Conservation (phyloP, 1,140 invertebrate genomes). For the Brachionus paranguensis region DNA sequence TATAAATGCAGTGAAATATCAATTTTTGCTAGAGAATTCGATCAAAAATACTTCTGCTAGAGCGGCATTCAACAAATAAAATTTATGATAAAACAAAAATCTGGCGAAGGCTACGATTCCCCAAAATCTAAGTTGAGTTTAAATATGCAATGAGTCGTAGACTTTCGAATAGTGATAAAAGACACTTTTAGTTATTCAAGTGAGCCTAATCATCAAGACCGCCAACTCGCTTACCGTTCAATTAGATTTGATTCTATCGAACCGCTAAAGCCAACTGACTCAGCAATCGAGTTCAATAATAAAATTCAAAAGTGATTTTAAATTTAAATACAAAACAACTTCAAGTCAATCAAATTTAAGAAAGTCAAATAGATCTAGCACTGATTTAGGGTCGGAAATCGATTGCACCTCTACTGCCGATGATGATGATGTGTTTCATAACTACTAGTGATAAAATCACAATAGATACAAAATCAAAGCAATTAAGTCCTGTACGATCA, state of each 20-base stretch:
- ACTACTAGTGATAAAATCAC: background rate
- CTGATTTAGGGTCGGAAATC: background rate
- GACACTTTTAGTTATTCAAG: background rate
- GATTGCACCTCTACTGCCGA: background rate
- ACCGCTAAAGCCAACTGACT: background rate
- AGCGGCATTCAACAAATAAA: background rate
- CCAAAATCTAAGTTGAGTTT: background rate
- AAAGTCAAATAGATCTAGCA: background rate
- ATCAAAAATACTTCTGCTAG: background rate
- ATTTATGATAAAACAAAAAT: background rate
- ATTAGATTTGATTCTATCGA: background rate
- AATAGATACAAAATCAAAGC: background rate
- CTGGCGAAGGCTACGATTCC: background rate
- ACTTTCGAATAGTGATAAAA: background rate
- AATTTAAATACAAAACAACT: background rate
- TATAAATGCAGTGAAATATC: background rate
- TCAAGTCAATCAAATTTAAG: background rate
- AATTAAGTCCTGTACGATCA: background rate
- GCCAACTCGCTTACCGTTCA: background rate
- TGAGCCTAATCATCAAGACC: background rate
- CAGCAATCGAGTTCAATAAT: background rate
- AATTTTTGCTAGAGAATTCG: background rate
- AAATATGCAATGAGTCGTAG: background rate
- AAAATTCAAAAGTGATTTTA: background rate
- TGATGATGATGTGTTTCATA: conserved; percentile 1